Base-by-base conservation (phyloP, 2,888 invertebrate genomes). In the Eristalis intricaria region DNA sequence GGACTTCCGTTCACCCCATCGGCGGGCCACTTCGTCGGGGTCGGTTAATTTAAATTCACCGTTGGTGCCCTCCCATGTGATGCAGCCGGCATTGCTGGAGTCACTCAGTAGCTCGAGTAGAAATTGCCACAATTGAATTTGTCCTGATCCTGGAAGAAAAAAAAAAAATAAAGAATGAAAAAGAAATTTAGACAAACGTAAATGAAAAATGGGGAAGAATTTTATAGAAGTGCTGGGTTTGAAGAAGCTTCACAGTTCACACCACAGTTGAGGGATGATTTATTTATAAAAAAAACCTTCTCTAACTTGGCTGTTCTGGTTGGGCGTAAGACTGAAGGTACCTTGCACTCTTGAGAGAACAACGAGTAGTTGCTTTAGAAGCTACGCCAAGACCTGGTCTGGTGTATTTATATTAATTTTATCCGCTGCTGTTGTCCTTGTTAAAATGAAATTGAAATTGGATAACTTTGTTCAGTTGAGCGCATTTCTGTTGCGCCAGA, bases 81-180 rank as follows among this genome's bases (percentile, higher is more conserved):
- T 99, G 94, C 98, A 98, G 91, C 97, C 97, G 2, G 98, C 97
- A 93, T 99, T 99, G 91, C 97, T 96, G 61, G 97, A 97, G 94
- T 99, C 99, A 89, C 98, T 98, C 90, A 99, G 94, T 73, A 99
- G 95, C 93, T 99, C 99, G 90, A 99, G 95, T 60, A 99, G 95
- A 93, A 99, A 99, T 94, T 99, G 99, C 99, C 99, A 99, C 90
- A 99, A 94, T 93, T 99, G 99, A 91, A 99, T 99, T 94, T 99
- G 99, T 40, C 99, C 99, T 56, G 97, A 98, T 92, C 97, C 97
- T 97, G 93, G 13, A 91, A 91, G 58, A 10, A 88, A n/a, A 88
- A 19, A 70, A 88, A n/a, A 88, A 19, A 70, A n/a, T n/a, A n/a
- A n/a, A 43, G 32, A 61, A 74, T 58, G 19, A 26, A 43, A 43